Conservation (phyloP, 2,113 vertebrate species). For the Anarrhichthys ocellatus region DNA sequence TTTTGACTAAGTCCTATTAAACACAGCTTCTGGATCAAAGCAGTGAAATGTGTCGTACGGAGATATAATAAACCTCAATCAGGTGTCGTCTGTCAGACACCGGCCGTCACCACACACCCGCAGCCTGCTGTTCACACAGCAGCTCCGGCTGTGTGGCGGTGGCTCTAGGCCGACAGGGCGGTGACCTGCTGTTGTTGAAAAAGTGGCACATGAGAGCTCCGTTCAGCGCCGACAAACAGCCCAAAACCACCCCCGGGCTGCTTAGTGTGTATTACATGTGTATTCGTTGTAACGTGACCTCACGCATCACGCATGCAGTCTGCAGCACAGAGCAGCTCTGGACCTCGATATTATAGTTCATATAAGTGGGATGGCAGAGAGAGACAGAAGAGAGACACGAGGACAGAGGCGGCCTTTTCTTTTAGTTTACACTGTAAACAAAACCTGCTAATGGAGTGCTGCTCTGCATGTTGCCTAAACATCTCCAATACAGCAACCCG, state of each 20-base stretch:
- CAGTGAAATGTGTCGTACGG: neutral
- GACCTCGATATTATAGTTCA: neutral
- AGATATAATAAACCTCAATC: constrained; percentile 10
- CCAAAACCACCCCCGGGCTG: constrained; percentile 15
- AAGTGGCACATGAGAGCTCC: constrained; percentile 53
- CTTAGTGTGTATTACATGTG: constrained; percentile 9
- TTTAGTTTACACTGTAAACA: constrained; percentile 34
- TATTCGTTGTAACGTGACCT: constrained; percentile 54
- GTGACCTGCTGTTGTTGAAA: constrained; percentile 44
- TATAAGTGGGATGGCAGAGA: constrained; percentile 18
- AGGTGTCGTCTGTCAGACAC: constrained; percentile 35
- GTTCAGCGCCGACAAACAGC: constrained; percentile 24
- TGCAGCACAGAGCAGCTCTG: neutral
- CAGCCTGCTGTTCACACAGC: constrained; percentile 44
- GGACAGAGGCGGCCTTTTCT: neutral
- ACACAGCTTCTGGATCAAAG: constrained; percentile 4
- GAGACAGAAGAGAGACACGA: constrained; percentile 5
- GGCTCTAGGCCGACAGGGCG: constrained; percentile 34
- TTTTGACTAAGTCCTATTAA: neutral
- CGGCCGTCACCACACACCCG: neutral
- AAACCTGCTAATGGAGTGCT: neutral
- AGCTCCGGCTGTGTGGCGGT: constrained; percentile 41
- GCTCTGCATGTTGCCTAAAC: constrained; percentile 19
- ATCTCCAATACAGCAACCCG: neutral
- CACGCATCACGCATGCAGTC: constrained; percentile 24